Conservation (phyloP, 2,888 invertebrate genomes). For the Napeogenes inachia region DNA sequence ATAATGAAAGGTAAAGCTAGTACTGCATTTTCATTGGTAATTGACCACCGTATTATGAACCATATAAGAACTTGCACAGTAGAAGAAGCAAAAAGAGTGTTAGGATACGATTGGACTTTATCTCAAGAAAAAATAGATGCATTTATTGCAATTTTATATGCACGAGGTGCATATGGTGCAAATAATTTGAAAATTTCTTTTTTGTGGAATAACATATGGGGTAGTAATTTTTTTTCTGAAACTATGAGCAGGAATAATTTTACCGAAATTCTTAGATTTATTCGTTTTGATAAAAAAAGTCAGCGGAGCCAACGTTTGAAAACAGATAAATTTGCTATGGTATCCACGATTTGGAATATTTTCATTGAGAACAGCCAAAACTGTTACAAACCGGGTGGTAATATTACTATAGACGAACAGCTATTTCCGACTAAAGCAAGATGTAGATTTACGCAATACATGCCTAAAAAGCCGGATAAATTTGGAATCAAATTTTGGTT, state of each 20-base stretch:
- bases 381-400: slow-evolving; percentile 35
- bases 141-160: slow-evolving; percentile 10
- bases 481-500: slow-evolving; percentile 43
- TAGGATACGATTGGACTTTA: no score
- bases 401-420: slow-evolving; percentile 35
- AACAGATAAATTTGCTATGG: slow-evolving; percentile 33
- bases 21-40: no score
- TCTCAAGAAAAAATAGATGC: no score
- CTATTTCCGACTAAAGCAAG: slow-evolving; percentile 38
- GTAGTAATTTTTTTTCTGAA: background rate
- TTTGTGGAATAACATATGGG: no score
- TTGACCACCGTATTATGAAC: no score
- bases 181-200: slow-evolving; percentile 7
- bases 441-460: slow-evolving; percentile 40
- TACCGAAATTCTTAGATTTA: slow-evolving; percentile 14
- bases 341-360: slow-evolving; percentile 34
- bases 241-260: slow-evolving; percentile 1
- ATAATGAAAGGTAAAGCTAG: no score
- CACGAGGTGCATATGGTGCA: slow-evolving; percentile 7
- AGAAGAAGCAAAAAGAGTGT: no score
- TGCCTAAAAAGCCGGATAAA: slow-evolving; percentile 41
- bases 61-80: no score
- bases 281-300: slow-evolving; percentile 14
- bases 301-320: slow-evolving; percentile 12
- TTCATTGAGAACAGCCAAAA: slow-evolving; percentile 30